Conservation (phyloP, 23 tunicate species). For the Ciona savignyi region DNA sequence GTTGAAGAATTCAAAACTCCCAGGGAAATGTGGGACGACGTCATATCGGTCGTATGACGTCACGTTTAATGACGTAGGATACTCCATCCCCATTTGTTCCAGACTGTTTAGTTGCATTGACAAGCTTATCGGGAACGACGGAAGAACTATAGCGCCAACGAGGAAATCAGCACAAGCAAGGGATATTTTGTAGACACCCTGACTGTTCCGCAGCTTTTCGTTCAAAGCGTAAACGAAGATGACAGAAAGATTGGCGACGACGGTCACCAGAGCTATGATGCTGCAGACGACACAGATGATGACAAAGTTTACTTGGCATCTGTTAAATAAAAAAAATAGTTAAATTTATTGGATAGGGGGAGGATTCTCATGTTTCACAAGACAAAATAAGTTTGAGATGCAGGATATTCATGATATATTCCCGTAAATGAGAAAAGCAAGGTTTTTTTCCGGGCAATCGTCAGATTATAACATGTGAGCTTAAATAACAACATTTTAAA, state of each 20-base stretch:
- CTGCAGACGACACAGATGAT: not conserved
- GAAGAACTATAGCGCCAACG: constrained; percentile 30
- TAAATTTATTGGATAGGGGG: not conserved
- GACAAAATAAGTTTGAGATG: no score
- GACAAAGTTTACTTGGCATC: constrained; percentile 5
- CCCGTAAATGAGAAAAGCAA: no score
- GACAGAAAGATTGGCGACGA: constrained; percentile 1
- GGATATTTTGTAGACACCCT: constrained; percentile 39
- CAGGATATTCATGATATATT: no score
- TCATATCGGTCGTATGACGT: no score
- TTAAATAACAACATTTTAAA: no score
- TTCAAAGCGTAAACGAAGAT: constrained; percentile 1
- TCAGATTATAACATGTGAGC: no score
- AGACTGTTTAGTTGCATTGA: constrained; percentile 3
- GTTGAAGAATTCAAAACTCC: no score
- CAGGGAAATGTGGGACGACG: no score
- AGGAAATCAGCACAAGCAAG: constrained; percentile 33
- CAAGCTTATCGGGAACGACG: no score
- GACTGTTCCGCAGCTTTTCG: constrained; percentile 34
- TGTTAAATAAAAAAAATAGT: not conserved
- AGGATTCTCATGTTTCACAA: no score
- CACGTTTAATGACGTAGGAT: not conserved
- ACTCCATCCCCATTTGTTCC: not conserved
- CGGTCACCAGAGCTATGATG: not conserved
- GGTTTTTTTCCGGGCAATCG: no score